Percentiles rank a stretch among this genome's conserved stretches.
phyloP scores from a whole-genome alignment of 1,140 invertebrate genomes.

The Hycleus phaleratus region DNA sequence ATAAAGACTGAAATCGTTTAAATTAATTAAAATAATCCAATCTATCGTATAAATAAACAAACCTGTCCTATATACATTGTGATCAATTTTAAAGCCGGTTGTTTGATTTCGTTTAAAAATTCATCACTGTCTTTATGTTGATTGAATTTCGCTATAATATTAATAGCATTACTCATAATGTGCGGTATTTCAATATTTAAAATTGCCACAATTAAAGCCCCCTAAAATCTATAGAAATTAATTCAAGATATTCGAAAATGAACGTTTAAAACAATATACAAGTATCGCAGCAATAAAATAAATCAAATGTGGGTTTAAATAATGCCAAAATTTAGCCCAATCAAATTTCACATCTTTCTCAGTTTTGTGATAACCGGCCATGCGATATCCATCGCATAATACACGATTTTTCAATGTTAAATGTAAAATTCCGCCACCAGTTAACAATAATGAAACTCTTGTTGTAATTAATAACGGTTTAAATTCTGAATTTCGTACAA shows the following conservation, averaged over 20 bases:
- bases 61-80: conserved; percentile 64
- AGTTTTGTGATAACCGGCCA: conserved; percentile 28
- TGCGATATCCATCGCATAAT: conserved; percentile 7
- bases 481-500: not conserved
- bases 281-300: conserved; percentile 48
- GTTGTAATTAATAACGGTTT: not conserved
- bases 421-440: no score
- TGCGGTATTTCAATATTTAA: conserved; percentile 78
- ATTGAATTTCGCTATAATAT: conserved; percentile 56
- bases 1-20: conserved; percentile 57
- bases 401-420: no score
- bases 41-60: conserved; percentile 20
- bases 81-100: conserved; percentile 58
- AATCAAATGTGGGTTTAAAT: conserved; percentile 51
- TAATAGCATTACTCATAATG: conserved; percentile 66
- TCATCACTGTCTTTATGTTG: conserved; percentile 38
- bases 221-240: conserved; percentile 47
- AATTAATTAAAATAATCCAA: conserved; percentile 6
- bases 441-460: no score
- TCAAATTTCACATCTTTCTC: conserved; percentile 47
- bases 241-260: not conserved
- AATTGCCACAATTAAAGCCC: conserved; percentile 68
- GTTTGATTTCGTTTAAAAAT: conserved; percentile 55
- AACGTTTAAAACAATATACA: conserved; percentile 38
- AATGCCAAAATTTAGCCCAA: conserved; percentile 55